Evolutionary conservation across 1,140 invertebrate species (phyloP).

Genomic region (Oryctes rhinoceros): DNA sequence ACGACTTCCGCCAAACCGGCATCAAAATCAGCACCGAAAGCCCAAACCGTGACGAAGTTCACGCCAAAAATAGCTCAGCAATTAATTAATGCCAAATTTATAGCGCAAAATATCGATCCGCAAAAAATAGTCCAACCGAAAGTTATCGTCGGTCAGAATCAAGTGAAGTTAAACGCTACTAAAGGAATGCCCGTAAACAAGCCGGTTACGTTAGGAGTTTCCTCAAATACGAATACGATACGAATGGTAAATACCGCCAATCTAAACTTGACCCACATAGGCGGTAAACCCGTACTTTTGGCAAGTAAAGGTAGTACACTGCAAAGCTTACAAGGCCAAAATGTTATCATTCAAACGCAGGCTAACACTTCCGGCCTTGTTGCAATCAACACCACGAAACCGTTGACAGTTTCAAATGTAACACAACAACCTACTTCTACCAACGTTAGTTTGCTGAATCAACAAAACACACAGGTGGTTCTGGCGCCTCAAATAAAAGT

Average conservation of each 20-base stretch:
- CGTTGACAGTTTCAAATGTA: conserved; percentile 42
- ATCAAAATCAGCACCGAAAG: conserved; percentile 47
- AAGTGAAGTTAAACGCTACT: conserved; percentile 49
- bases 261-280: conserved; percentile 66
- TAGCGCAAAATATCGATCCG: conserved; percentile 53
- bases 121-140: conserved; percentile 58
- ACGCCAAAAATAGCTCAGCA: conserved; percentile 56
- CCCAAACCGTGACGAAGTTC: conserved; percentile 50
- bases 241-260: conserved; percentile 66
- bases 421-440: conserved; percentile 43
- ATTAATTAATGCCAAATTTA: conserved; percentile 60
- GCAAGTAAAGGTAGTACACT: conserved; percentile 65
- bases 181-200: conserved; percentile 49
- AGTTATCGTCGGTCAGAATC: conserved; percentile 54
- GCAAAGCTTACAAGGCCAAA: conserved; percentile 59
- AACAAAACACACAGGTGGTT: conserved; percentile 51
- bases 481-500: conserved; percentile 48
- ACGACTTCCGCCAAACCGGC: conserved; percentile 57
- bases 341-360: conserved; percentile 58
- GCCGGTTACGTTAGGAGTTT: conserved; percentile 47
- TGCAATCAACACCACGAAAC: conserved; percentile 59
- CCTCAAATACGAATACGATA: conserved; percentile 55
- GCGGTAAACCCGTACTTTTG: conserved; percentile 72
- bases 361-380: conserved; percentile 44
- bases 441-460: conserved; percentile 54